Conservation (phyloP, 2,113 vertebrate species). For the Neolamprologus modestus region DNA sequence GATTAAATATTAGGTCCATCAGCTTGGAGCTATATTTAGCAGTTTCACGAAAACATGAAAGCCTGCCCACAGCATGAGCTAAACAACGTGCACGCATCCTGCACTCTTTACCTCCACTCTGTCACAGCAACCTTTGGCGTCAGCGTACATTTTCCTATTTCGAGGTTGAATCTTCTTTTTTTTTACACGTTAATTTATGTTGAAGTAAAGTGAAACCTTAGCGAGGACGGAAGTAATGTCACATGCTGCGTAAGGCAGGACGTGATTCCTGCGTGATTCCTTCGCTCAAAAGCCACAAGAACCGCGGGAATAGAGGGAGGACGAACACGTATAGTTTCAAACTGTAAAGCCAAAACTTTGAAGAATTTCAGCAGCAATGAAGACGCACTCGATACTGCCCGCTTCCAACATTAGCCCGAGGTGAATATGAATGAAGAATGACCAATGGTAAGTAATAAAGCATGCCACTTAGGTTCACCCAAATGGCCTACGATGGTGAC, state of each 20-base stretch:
- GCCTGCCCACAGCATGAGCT: neutral
- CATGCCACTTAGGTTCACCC: neutral
- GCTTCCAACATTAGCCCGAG: neutral
- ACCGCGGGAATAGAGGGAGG: neutral
- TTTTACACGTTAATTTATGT: neutral
- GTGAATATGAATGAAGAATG: constrained; percentile 58
- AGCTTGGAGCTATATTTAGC: neutral
- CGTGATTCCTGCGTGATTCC: neutral
- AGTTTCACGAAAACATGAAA: neutral
- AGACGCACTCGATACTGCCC: neutral
- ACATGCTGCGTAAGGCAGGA: constrained; percentile 32
- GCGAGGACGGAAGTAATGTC: constrained; percentile 54
- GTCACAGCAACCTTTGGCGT: neutral
- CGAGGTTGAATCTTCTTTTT: neutral
- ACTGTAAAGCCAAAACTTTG: neutral
- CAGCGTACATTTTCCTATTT: neutral
- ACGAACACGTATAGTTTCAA: neutral
- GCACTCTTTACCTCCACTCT: neutral
- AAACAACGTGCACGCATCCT: neutral
- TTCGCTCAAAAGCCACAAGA: neutral
- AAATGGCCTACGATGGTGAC: neutral
- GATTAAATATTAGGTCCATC: neutral
- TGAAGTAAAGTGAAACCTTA: constrained; percentile 26
- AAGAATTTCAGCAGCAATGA: constrained; percentile 2
- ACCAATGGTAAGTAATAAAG: constrained; percentile 58